phyloP scores from a whole-genome alignment of 2,888 invertebrate species.

The Scaptodrosophila latifasciaeformis region DNA sequence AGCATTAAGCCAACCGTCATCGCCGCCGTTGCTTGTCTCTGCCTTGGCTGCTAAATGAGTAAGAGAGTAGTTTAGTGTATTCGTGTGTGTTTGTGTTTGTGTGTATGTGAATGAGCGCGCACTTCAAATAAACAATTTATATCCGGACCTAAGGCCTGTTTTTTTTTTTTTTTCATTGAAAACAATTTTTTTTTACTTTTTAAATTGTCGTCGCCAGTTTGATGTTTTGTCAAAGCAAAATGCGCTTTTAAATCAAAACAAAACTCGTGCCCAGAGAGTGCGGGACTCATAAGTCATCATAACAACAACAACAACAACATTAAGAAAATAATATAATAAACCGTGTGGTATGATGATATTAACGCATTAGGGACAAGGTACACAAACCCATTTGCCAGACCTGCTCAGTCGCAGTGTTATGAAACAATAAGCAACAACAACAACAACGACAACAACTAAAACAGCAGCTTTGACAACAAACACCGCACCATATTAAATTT shows the following conservation, averaged over 20 bases:
- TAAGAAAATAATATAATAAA: no score
- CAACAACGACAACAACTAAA: conserved; percentile 21
- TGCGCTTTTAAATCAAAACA: conserved; percentile 55
- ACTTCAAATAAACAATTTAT: conserved; percentile 57
- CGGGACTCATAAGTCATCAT: conserved; percentile 20
- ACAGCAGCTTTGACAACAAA: neutral
- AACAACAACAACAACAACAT: no score
- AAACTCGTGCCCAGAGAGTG: conserved; percentile 49
- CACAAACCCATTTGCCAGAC: conserved; percentile 60
- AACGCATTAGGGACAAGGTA: conserved; percentile 67
- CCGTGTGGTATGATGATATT: conserved; percentile 56
- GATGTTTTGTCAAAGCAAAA: conserved; percentile 32
- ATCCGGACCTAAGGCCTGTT: conserved; percentile 67
- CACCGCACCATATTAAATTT: conserved; percentile 4
- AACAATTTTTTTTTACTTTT: conserved; percentile 20
- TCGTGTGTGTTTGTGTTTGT: conserved; percentile 25
- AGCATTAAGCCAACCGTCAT: conserved; percentile 53
- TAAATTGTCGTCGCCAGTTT: conserved; percentile 24
- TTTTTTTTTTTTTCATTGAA: conserved; percentile 65
- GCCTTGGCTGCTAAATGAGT: conserved; percentile 13
- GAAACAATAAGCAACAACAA: conserved; percentile 57
- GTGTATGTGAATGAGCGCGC: conserved; percentile 24
- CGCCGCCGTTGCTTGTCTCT: conserved; percentile 18
- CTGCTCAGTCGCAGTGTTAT: conserved; percentile 55
- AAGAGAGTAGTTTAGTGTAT: neutral